A percentile compares a stretch with the other conserved stretches of the same genome.
Evolutionary conservation across 2,888 invertebrate genomes (phyloP).

Genomic region (Tridacna crocea): DNA sequence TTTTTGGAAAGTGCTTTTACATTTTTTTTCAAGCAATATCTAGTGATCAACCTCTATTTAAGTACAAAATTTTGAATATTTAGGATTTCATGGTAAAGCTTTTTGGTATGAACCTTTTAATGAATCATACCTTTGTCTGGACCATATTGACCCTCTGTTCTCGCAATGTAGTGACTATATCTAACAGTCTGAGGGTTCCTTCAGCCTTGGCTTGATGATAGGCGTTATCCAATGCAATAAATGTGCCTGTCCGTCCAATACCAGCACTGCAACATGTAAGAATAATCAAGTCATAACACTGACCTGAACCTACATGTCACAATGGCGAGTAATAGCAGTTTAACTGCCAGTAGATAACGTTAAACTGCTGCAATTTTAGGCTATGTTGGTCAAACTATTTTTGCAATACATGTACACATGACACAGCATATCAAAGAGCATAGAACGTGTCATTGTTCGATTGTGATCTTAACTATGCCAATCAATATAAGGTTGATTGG

Average conservation of each 20-base stretch:
- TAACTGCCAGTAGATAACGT: no score
- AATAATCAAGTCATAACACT: neutral
- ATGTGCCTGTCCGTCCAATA: conserved; percentile 45
- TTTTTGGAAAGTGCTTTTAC: no score
- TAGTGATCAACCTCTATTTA: neutral
- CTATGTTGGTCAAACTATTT: no score
- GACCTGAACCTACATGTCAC: neutral
- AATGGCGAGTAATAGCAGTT: no score
- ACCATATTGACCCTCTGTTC: conserved; percentile 48
- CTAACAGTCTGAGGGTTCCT: conserved; percentile 30
- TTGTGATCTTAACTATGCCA: no score
- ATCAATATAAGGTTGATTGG: no score
- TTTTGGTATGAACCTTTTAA: neutral
- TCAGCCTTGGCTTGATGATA: conserved; percentile 27
- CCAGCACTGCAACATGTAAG: conserved; percentile 31
- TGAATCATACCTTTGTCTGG: conserved; percentile 34
- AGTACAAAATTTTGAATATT: neutral
- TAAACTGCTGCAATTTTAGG: no score
- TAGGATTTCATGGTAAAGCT: neutral
- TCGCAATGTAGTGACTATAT: conserved; percentile 35
- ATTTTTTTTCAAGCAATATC: neutral
- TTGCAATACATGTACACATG: no score
- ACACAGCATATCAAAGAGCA: no score
- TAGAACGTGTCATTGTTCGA: no score
- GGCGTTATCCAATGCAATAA: conserved; percentile 43